phyloP scores from a whole-genome alignment of 2,113 vertebrate genomes.

The Macrotis lagotis region DNA sequence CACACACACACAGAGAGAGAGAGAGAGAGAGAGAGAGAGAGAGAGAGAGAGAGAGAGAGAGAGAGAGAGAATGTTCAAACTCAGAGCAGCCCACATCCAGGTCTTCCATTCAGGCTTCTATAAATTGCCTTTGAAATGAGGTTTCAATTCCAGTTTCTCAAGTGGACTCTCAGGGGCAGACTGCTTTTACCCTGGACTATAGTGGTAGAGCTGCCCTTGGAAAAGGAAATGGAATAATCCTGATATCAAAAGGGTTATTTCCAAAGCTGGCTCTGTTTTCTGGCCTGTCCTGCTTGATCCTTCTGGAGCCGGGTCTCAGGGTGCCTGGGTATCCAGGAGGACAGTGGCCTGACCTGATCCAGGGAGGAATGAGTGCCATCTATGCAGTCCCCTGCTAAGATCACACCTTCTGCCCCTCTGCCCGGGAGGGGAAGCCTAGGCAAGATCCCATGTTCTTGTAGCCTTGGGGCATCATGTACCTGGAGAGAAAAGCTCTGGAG shows the following conservation, averaged over 20 bases:
- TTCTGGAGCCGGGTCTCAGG: neutral
- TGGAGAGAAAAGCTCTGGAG: neutral
- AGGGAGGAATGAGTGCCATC: neutral
- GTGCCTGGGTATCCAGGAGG: accelerated
- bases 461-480: neutral
- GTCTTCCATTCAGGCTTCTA: neutral
- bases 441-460: neutral
- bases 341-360: neutral
- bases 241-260: neutral
- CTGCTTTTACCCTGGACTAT: neutral
- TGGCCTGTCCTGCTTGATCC: neutral
- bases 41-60: no score
- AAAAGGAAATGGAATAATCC: neutral
- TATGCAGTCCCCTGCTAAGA: neutral
- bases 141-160: neutral
- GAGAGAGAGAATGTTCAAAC: no score
- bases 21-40: no score
- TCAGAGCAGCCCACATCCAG: neutral
- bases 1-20: no score
- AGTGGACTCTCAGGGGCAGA: neutral
- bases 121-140: neutral
- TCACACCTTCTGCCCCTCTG: neutral
- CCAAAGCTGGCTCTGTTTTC: neutral
- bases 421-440: neutral
- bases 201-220: neutral